Evolutionary conservation across 1,140 invertebrate genomes (phyloP), one percentile per base, ranked within the genome.

Genomic region (Akabosia matsudoensis): DNA sequence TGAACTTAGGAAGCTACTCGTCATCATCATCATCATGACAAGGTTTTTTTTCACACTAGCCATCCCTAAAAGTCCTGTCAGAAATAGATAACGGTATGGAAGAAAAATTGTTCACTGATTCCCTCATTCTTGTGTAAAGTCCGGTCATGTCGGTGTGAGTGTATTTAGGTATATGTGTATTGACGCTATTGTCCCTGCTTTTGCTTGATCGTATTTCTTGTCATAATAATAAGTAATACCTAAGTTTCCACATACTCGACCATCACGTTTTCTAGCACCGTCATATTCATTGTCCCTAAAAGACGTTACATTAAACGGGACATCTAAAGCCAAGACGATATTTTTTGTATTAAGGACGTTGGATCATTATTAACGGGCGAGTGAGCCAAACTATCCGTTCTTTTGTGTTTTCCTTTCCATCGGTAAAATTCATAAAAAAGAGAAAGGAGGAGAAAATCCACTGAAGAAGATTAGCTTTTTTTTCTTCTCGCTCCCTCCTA

Each of bases 51-150:
- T 72, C 70, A 72, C 70, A 7, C 31, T 72, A 24, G 18, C 34
- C n/a, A 34, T 72, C 18, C 72, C 74, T 74, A 72, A 73, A 77
- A 74, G 74, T 74, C 77, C 80, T 81, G 80, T 79, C 78, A 79
- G 77, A 77, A 79, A 76, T 78, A 81, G 80, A 81, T 81, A 81
- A 81, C 76, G 74, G 77, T 78, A 77, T 79, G 78, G 75, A 78
- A 78, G 78, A 79, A 79, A 81, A 81, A 81, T 81, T 77, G 75
- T 79, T 76, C 76, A 77, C 78, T 67, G 61, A 67, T 67, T 67
- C 61, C 14, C 54, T n/a, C 54, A 61, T 24, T 4, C 14, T 61
- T 61, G 18, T 45, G 18, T 18, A 45, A 24, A 56, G 54, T 56
- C 54, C 54, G 24, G 54, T 56, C 54, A 10, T 45, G 37, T 18